phyloP scores from a whole-genome alignment of 2,888 invertebrate species.

The Drosophila silvestris region DNA sequence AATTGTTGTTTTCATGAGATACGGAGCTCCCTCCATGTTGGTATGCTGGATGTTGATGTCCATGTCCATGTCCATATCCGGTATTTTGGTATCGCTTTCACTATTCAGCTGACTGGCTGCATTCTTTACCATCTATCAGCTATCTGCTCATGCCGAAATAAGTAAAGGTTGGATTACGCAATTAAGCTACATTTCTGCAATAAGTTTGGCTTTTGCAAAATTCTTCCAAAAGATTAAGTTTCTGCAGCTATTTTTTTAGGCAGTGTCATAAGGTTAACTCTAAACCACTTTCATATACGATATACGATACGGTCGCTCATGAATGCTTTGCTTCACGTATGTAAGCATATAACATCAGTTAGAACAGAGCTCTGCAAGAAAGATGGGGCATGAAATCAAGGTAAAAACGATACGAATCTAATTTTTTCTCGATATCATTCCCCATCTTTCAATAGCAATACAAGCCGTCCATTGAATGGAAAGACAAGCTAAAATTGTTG shows the following conservation, averaged over 20 bases:
- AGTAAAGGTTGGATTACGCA: neutral
- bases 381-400: neutral
- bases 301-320: neutral
- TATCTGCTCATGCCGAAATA: conserved; percentile 4
- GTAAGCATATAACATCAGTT: neutral
- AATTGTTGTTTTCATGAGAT: conserved; percentile 15
- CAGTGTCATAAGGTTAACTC: neutral
- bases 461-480: neutral
- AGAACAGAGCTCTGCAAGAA: neutral
- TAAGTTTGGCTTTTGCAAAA: neutral
- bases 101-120: conserved; percentile 5
- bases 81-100: conserved; percentile 14
- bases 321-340: neutral
- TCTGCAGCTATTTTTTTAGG: neutral
- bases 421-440: neutral
- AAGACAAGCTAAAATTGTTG: neutral
- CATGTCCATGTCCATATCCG: conserved; percentile 2
- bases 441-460: neutral
- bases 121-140: conserved; percentile 15
- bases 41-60: neutral
- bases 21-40: neutral
- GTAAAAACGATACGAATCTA: neutral
- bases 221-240: neutral
- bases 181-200: neutral
- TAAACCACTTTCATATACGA: neutral